phyloP scores from a whole-genome alignment of 2,888 invertebrate genomes.

The Heteropelma amictum region DNA sequence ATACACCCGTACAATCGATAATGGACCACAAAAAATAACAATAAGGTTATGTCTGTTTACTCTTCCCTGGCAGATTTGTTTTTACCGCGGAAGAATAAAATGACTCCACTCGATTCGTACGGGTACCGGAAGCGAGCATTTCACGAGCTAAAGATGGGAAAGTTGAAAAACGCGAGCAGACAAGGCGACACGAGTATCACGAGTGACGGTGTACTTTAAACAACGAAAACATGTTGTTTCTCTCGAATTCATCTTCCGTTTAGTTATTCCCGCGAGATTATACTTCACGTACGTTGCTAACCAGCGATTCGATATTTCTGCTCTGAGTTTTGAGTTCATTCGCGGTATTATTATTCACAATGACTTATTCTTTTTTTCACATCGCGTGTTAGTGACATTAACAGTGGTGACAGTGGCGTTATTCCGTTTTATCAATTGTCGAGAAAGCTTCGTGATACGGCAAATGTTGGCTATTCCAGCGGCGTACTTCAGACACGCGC shows the following conservation, averaged over 20 bases:
- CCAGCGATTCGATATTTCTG: constrained; percentile 32
- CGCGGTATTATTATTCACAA: not conserved
- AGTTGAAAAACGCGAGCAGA: too few relatives aligned
- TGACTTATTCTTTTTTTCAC: not conserved
- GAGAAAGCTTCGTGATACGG: constrained; percentile 16
- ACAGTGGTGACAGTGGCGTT: too few relatives aligned
- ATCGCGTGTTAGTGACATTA: not conserved
- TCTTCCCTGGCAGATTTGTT: constrained; percentile 10
- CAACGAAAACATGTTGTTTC: too few relatives aligned
- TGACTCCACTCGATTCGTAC: constrained; percentile 40
- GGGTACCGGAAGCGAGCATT: not conserved
- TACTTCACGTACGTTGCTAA: constrained; percentile 8
- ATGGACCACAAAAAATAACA: constrained; percentile 24
- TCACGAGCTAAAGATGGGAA: not conserved
- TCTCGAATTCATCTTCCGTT: too few relatives aligned
- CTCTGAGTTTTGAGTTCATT: not conserved
- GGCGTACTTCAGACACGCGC: constrained; percentile 10
- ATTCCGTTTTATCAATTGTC: too few relatives aligned
- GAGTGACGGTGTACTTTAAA: too few relatives aligned
- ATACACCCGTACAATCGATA: not conserved
- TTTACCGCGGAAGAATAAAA: constrained; percentile 37
- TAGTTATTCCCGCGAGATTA: not conserved
- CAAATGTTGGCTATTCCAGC: not conserved
- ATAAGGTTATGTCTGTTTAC: constrained; percentile 28
- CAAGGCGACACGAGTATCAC: too few relatives aligned